phyloP scores from a whole-genome alignment of 2,113 vertebrate genomes.

The Otocyon megalotis region DNA sequence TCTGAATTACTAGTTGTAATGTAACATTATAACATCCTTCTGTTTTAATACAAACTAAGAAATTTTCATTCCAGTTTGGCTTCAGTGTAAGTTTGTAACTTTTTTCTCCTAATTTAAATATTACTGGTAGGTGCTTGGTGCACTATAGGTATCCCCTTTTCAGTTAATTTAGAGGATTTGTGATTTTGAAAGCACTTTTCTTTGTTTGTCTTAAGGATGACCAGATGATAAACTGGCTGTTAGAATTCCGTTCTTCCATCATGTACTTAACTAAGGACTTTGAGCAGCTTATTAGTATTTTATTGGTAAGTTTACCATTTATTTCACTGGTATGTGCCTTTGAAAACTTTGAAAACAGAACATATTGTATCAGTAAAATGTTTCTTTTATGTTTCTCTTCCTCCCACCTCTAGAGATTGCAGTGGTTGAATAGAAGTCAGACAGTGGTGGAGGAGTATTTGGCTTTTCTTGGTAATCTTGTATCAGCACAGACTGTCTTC shows the following conservation, averaged over 20 bases:
- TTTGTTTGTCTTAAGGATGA: conserved; percentile 90
- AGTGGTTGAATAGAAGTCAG: conserved; percentile 92
- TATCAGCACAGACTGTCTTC: conserved; percentile 97
- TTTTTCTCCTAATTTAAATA: neutral
- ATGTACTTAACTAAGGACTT: conserved; percentile 94
- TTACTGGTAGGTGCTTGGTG: neutral
- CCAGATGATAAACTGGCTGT: conserved; percentile 97
- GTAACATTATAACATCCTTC: neutral
- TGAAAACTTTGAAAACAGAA: neutral
- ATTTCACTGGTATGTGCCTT: neutral
- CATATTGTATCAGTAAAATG: neutral
- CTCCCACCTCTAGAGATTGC: conserved; percentile 88
- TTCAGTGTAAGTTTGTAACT: conserved; percentile 37
- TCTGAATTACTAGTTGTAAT: neutral
- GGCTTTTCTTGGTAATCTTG: conserved; percentile 95
- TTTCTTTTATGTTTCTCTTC: neutral
- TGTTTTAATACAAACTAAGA: conserved; percentile 18
- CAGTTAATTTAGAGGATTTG: neutral
- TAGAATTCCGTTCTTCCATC: conserved; percentile 93
- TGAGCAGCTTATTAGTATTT: conserved; percentile 92
- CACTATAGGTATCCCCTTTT: neutral
- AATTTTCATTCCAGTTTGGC: neutral
- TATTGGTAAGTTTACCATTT: conserved; percentile 90
- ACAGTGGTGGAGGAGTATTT: conserved; percentile 96
- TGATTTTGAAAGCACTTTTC: conserved; percentile 48